These are phyloP conservation scores for Microtus richardsoni DNA, from an alignment of 2,113 vertebrate species.

Conservation along the genomic window DNA sequence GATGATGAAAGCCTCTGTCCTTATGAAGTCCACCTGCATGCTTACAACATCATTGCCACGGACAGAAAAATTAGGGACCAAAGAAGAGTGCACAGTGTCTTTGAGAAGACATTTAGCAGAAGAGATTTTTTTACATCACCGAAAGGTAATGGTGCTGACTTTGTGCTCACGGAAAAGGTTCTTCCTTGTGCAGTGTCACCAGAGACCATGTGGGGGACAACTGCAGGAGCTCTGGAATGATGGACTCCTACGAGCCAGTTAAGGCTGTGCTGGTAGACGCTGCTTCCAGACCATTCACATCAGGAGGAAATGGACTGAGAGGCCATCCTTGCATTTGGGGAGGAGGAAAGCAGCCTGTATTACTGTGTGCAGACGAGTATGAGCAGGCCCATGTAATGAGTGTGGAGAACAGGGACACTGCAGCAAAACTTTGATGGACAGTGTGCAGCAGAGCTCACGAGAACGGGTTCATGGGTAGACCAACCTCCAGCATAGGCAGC, in stretches of 20 bases:
- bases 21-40: background rate
- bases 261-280: background rate
- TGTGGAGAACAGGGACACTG: constrained; percentile 66
- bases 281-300: background rate
- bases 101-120: constrained; percentile 3
- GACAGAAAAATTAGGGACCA: background rate
- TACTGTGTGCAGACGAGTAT: constrained; percentile 58
- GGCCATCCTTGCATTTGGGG: background rate
- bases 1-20: background rate
- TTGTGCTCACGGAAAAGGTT: background rate
- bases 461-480: background rate
- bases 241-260: background rate
- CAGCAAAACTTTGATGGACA: constrained; percentile 53
- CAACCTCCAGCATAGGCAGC: background rate
- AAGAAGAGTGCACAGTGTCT: background rate
- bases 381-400: constrained; percentile 43
- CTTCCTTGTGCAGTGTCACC: background rate
- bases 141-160: background rate
- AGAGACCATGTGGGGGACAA: background rate
- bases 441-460: background rate
- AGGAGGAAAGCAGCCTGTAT: constrained; percentile 34
- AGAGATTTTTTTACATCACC: background rate
- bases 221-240: background rate
- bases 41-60: background rate
- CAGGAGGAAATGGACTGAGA: background rate